A percentile compares a stretch with the other conserved stretches of the same genome.
These are phyloP conservation scores for Fukomys damarensis DNA, from an alignment of 2,113 vertebrate genomes.

Conservation along the genomic window DNA sequence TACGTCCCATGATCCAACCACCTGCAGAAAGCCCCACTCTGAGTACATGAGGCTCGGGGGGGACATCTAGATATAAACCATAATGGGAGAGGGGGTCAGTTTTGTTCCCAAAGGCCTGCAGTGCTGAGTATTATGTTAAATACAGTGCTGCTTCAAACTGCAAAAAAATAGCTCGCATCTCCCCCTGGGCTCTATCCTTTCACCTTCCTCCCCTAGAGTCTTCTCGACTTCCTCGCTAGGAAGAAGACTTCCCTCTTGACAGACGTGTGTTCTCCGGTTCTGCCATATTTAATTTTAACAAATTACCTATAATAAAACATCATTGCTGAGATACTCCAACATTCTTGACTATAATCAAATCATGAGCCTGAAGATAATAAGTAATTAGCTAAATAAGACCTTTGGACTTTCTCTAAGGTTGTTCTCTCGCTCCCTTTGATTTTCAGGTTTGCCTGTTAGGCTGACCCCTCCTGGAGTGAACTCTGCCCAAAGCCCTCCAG, in stretches of 20 bases:
- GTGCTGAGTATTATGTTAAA: background rate
- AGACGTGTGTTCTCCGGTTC: background rate
- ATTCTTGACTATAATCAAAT: background rate
- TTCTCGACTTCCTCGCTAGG: background rate
- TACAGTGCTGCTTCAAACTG: background rate
- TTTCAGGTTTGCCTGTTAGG: background rate
- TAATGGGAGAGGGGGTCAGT: background rate
- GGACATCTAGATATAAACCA: background rate
- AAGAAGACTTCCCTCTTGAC: background rate
- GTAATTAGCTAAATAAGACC: constrained; percentile 21
- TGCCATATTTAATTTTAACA: background rate
- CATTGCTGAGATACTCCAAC: background rate
- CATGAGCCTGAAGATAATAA: background rate
- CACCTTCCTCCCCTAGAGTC: background rate
- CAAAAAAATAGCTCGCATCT: background rate
- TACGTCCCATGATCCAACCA: background rate
- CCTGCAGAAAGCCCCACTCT: background rate
- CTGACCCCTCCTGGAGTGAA: background rate
- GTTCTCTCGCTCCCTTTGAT: background rate
- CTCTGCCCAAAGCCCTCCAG: background rate
- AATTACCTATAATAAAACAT: background rate
- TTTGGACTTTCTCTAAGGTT: background rate
- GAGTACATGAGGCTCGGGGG: background rate
- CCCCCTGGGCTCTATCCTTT: background rate
- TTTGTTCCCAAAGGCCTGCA: background rate